These are phyloP conservation scores for Oxyteleia sp. DNA, from an alignment of 2,888 invertebrate genomes.

Conservation along the genomic window DNA sequence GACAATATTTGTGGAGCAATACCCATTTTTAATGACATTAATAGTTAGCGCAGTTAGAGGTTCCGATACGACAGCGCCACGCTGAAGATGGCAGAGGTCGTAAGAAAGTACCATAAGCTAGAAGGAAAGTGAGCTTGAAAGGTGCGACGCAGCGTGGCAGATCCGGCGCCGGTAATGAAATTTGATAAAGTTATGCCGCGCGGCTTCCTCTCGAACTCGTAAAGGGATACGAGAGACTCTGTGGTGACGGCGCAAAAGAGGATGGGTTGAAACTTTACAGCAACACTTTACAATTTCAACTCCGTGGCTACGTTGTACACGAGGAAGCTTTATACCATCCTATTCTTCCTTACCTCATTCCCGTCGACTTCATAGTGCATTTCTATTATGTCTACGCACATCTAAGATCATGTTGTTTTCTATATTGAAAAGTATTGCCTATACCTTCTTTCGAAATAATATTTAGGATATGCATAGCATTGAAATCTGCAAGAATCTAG, in stretches of 20 bases:
- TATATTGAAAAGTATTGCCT: slow-evolving; percentile 12
- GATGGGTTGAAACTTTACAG: slow-evolving; percentile 73
- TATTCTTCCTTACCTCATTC: slow-evolving; percentile 66
- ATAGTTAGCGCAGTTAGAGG: no score
- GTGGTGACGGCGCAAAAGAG: slow-evolving; percentile 61
- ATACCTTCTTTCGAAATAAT: background rate
- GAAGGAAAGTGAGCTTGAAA: slow-evolving; percentile 72
- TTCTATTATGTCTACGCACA: slow-evolving; percentile 62
- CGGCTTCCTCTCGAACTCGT: slow-evolving; percentile 74
- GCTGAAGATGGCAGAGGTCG: no score
- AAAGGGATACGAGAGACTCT: slow-evolving; percentile 76
- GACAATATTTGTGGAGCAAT: no score
- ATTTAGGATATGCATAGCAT: no score
- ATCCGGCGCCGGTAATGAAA: slow-evolving; percentile 79
- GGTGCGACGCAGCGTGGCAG: slow-evolving; percentile 62
- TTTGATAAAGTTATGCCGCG: slow-evolving; percentile 83
- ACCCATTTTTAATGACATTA: no score
- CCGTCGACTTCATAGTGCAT: slow-evolving; percentile 65
- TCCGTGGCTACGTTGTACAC: slow-evolving; percentile 71
- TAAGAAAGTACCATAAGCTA: no score
- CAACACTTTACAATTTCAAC: slow-evolving; percentile 78
- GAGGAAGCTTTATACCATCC: slow-evolving; percentile 59
- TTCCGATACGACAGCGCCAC: no score
- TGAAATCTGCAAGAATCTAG: no score
- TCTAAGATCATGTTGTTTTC: slow-evolving; percentile 38